Conservation (phyloP, 2,797 vertebrate genomes). For the Hylomyscus alleni region DNA sequence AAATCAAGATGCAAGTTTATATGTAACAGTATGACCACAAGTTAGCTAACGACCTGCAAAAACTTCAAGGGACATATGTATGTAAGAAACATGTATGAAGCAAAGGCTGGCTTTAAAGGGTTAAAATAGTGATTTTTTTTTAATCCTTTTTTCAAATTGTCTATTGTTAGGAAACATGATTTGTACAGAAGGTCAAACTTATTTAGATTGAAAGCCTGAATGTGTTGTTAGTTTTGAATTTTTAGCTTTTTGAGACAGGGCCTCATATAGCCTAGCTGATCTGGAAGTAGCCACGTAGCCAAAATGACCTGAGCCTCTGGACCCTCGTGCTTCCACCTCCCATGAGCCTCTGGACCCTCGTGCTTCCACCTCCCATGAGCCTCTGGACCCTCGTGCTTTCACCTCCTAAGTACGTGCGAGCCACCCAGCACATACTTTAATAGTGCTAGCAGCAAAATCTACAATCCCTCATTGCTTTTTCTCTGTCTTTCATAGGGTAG, state of each 20-base stretch:
- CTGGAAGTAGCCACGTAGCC: neutral
- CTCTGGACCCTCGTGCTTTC: neutral
- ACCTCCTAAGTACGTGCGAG: neutral
- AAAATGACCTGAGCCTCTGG: neutral
- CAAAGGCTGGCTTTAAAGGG: neutral
- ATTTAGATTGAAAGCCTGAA: neutral
- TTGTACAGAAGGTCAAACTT: slow-evolving; percentile 37
- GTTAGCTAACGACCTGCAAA: slow-evolving; percentile 56
- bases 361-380: neutral
- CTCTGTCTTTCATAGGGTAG: neutral
- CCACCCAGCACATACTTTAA: neutral
- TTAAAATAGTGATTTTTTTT: slow-evolving; percentile 18
- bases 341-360: neutral
- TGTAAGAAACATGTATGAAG: neutral
- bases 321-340: neutral
- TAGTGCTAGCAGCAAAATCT: slow-evolving; percentile 32
- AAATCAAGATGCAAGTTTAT: slow-evolving; percentile 59
- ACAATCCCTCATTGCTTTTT: neutral
- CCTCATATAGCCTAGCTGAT: neutral
- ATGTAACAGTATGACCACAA: neutral
- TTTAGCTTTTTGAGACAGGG: neutral
- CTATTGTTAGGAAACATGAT: slow-evolving; percentile 29
- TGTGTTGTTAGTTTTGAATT: neutral
- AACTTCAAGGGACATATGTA: neutral
- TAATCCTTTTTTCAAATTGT: slow-evolving; percentile 4